A percentile compares a stretch with the other conserved stretches of the same genome.
Evolutionary conservation across 2,888 invertebrate species (phyloP).

Genomic region (Vandiemenella viatica): DNA sequence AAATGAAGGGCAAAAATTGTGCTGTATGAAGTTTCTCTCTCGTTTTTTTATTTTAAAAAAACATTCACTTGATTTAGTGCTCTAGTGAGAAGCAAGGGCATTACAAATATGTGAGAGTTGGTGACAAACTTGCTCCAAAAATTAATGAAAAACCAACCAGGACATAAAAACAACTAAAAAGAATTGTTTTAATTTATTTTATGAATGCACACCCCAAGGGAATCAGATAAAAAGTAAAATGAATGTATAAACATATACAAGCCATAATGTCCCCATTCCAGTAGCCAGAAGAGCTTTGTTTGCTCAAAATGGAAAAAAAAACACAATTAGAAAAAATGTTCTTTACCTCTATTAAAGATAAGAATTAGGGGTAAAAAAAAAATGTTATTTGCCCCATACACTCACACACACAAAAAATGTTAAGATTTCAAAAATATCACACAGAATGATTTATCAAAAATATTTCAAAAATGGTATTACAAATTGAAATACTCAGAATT

Average conservation of each 20-base stretch:
- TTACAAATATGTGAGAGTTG: constrained; percentile 15
- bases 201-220: no score
- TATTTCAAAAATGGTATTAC: constrained; percentile 1
- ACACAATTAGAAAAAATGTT: not conserved
- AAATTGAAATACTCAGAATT: no score
- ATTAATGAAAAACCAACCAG: constrained; percentile 13
- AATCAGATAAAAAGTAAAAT: not conserved
- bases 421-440: constrained; percentile 12
- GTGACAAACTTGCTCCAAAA: constrained; percentile 13
- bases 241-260: not conserved
- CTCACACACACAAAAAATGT: constrained; percentile 16
- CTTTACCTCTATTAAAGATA: no score
- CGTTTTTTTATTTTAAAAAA: constrained; percentile 14
- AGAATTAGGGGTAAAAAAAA: no score
- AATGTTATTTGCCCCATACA: constrained; percentile 8
- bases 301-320: constrained; percentile 27
- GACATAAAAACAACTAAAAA: constrained; percentile 9
- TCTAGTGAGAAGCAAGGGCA: constrained; percentile 16
- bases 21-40: constrained; percentile 17
- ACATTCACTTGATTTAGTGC: constrained; percentile 15
- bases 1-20: constrained; percentile 13
- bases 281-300: constrained; percentile 31
- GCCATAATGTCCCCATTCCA: constrained; percentile 29
- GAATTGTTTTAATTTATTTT: no score
- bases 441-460: constrained; percentile 3